These are phyloP conservation scores for Nycticebus coucang DNA, from an alignment of 2,113 vertebrate genomes.

Conservation along the genomic window DNA sequence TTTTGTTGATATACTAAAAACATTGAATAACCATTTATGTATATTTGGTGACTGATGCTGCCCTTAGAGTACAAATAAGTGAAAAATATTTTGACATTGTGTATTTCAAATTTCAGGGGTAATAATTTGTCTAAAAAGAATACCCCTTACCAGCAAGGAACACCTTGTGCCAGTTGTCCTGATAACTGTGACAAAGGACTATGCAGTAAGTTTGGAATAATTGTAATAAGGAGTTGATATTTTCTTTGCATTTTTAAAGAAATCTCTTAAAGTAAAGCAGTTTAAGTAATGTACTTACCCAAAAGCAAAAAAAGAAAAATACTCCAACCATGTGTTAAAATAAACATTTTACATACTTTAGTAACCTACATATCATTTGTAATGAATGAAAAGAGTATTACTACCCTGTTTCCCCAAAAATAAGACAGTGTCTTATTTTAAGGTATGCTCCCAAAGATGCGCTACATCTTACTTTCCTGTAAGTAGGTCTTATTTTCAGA, in stretches of 20 bases:
- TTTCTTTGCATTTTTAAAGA: not conserved
- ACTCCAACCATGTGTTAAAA: not conserved
- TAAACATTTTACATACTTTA: not conserved
- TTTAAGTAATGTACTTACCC: not conserved
- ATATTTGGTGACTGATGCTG: not conserved
- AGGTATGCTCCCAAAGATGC: too few relatives aligned
- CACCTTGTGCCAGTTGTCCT: conserved; percentile 82
- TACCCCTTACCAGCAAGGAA: conserved; percentile 80
- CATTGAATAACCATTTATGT: not conserved
- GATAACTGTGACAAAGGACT: conserved; percentile 77
- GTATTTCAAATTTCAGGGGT: conserved; percentile 81
- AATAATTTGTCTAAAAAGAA: conserved; percentile 50
- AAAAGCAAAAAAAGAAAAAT: not conserved
- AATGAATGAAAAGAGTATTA: conserved; percentile 30
- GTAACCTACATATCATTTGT: not conserved
- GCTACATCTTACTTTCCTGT: too few relatives aligned
- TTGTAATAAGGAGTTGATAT: not conserved
- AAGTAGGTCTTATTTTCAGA: too few relatives aligned
- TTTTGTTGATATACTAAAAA: not conserved
- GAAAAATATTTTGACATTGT: not conserved
- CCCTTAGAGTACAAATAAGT: not conserved
- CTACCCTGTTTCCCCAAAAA: too few relatives aligned
- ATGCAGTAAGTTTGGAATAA: conserved; percentile 84
- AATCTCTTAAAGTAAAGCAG: not conserved
- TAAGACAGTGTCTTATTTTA: too few relatives aligned